phyloP scores from a whole-genome alignment of 2,797 vertebrate species.

The Pterois miles region DNA sequence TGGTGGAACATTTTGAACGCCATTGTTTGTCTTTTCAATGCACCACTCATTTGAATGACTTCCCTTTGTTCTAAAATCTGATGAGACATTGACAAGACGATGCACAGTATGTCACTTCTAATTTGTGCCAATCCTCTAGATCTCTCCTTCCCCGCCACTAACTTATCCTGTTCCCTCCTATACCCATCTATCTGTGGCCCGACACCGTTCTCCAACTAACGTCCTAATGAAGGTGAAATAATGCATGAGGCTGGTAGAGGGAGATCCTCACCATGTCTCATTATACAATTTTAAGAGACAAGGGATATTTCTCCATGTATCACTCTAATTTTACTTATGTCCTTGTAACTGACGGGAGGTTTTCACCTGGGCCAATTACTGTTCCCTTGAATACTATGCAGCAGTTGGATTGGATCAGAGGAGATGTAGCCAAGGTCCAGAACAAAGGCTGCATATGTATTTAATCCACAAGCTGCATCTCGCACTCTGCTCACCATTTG shows the following conservation, averaged over 20 bases:
- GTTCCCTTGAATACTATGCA: conserved; percentile 21
- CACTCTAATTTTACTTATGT: conserved; percentile 53
- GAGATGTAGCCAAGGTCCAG: conserved; percentile 12
- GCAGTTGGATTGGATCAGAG: conserved; percentile 7
- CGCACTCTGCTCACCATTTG: conserved; percentile 17
- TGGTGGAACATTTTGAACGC: conserved; percentile 44
- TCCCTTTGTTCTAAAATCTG: conserved; percentile 54
- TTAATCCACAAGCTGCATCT: neutral
- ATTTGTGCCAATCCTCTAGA: conserved; percentile 34
- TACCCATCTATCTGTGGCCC: conserved; percentile 30
- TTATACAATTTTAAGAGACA: conserved; percentile 64
- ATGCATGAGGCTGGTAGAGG: conserved; percentile 60
- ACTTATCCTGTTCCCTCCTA: conserved; percentile 41
- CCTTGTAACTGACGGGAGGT: conserved; percentile 56
- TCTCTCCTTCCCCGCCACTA: conserved; percentile 38
- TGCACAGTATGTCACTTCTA: conserved; percentile 41
- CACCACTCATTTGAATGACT: conserved; percentile 54
- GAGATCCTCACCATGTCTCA: conserved; percentile 58
- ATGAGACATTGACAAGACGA: conserved; percentile 47
- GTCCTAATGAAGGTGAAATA: conserved; percentile 71
- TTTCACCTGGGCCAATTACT: conserved; percentile 53
- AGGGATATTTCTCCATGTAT: conserved; percentile 42
- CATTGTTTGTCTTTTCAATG: conserved; percentile 59
- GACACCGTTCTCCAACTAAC: conserved; percentile 31
- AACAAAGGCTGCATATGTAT: conserved; percentile 1